Conservation (phyloP, 1,140 invertebrate species). For the Papilio glaucus region DNA sequence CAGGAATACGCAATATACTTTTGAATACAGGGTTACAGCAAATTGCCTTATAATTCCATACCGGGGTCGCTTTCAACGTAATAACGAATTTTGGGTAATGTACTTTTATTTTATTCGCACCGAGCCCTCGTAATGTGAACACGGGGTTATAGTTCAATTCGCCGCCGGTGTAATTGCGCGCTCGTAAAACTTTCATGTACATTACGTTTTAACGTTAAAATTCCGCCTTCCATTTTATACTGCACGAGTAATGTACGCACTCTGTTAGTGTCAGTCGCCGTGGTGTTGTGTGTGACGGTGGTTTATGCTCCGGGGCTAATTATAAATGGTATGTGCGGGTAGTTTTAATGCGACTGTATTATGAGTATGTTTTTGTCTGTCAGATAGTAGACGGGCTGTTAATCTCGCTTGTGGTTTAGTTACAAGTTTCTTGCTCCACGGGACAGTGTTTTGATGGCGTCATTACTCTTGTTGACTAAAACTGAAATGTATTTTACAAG, state of each 20-base stretch:
- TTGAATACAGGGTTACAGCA: constrained; percentile 12
- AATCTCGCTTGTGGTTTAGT: constrained; percentile 17
- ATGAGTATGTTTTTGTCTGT: constrained; percentile 33
- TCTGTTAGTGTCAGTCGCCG: constrained; percentile 33
- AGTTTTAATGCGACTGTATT: constrained; percentile 34
- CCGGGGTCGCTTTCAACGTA: constrained; percentile 23
- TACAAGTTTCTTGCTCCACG: constrained; percentile 6
- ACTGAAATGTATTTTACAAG: constrained; percentile 3
- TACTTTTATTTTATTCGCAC: constrained; percentile 42
- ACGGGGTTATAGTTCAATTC: constrained; percentile 46
- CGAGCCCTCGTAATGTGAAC: constrained; percentile 44
- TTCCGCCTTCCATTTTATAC: constrained; percentile 30
- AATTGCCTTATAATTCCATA: constrained; percentile 33
- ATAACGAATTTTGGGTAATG: constrained; percentile 35
- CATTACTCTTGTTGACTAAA: constrained; percentile 6
- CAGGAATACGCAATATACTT: constrained; percentile 8
- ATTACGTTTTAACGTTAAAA: constrained; percentile 35
- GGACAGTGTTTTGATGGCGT: constrained; percentile 12
- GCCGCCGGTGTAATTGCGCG: constrained; percentile 40
- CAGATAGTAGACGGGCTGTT: constrained; percentile 26
- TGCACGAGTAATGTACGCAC: constrained; percentile 31
- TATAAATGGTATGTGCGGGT: constrained; percentile 33
- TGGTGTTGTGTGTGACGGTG: constrained; percentile 25
- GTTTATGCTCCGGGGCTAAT: constrained; percentile 33
- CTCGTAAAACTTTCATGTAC: constrained; percentile 46